phyloP scores from a whole-genome alignment of 2,888 invertebrate species.

The Chalcis sispes region DNA sequence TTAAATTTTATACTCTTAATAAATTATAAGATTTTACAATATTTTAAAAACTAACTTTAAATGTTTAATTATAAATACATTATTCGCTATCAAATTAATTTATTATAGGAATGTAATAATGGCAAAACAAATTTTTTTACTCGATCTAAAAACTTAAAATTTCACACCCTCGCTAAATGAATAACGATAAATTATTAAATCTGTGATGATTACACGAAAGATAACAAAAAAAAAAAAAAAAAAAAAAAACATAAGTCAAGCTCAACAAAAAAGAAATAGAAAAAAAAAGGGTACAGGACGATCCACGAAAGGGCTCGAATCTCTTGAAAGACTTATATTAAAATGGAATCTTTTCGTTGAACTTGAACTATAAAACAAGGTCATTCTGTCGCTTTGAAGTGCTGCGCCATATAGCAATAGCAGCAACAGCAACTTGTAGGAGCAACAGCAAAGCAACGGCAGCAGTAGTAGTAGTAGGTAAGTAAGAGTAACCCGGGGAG shows the following conservation, averaged over 20 bases:
- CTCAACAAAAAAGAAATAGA: constrained; percentile 18
- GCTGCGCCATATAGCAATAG: neutral
- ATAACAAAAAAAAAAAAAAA: constrained; percentile 8
- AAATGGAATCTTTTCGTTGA: constrained; percentile 48
- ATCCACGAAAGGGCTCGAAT: constrained; percentile 22
- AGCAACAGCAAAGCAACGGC: too few relatives aligned
- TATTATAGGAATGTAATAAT: too few relatives aligned
- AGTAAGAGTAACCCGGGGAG: too few relatives aligned
- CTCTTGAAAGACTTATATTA: constrained; percentile 28
- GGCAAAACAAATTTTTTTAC: too few relatives aligned
- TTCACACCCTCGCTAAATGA: constrained; percentile 44
- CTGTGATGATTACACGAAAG: neutral
- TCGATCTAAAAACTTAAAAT: too few relatives aligned
- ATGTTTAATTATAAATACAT: too few relatives aligned
- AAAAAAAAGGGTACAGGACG: constrained; percentile 25
- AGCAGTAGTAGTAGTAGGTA: too few relatives aligned
- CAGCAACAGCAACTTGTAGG: constrained; percentile 30
- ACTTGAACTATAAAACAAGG: constrained; percentile 59
- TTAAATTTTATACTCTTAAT: too few relatives aligned
- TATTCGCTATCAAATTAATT: too few relatives aligned
- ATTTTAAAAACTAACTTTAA: too few relatives aligned
- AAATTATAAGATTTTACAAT: too few relatives aligned
- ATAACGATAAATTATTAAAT: constrained; percentile 32
- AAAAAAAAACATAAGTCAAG: neutral
- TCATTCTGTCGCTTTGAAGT: constrained; percentile 33